phyloP scores from a whole-genome alignment of 2,888 invertebrate genomes.

The Philonicus albiceps region DNA sequence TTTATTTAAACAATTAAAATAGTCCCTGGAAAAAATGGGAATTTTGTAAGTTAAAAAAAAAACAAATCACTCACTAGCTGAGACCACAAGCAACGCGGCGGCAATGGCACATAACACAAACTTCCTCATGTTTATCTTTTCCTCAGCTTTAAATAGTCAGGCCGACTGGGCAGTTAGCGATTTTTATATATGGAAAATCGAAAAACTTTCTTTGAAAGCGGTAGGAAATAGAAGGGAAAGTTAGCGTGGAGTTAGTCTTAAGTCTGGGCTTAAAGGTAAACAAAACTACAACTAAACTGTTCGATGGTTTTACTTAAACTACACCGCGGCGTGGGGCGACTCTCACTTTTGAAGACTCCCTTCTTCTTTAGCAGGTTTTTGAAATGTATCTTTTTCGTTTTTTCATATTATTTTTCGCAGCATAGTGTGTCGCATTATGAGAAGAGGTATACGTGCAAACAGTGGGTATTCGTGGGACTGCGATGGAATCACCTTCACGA shows the following conservation, averaged over 20 bases:
- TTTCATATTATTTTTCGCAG: background rate
- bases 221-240: conserved; percentile 37
- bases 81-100: conserved; percentile 58
- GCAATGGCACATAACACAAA: conserved; percentile 61
- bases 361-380: conserved; percentile 49
- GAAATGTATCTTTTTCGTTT: background rate
- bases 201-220: conserved; percentile 17
- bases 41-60: background rate
- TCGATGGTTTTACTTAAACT: conserved; percentile 63
- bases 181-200: background rate
- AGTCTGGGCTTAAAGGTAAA: conserved; percentile 28
- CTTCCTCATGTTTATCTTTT: conserved; percentile 56
- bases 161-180: background rate
- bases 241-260: conserved; percentile 14
- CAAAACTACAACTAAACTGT: conserved; percentile 53
- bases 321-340: conserved; percentile 57
- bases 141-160: conserved; percentile 21
- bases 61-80: conserved; percentile 56
- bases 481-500: background rate
- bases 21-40: background rate
- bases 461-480: background rate
- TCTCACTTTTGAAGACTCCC: conserved; percentile 64
- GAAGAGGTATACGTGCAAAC: conserved; percentile 1
- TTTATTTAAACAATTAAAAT: background rate
- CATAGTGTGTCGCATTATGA: background rate